Percentiles rank a stretch among this genome's conserved stretches.
Evolutionary conservation across 2,797 vertebrate genomes (phyloP).

Genomic region (Dicrostonyx torquatus): DNA sequence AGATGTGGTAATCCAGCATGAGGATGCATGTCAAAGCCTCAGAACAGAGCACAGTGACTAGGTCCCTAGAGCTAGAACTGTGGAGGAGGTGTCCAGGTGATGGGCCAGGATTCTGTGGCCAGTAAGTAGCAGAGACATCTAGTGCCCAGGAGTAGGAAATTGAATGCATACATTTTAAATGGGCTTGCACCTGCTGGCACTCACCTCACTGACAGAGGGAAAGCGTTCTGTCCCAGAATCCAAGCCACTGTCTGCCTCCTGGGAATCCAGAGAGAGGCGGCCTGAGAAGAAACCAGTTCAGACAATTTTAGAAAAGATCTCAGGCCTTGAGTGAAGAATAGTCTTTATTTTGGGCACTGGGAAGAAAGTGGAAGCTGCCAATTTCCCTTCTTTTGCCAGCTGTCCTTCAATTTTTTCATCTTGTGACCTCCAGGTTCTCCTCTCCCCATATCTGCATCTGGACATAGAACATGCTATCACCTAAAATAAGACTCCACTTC

Average conservation of each 20-base stretch:
- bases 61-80: not conserved
- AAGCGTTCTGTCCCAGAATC: slow-evolving; percentile 83
- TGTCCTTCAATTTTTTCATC: not conserved
- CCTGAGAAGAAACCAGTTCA: slow-evolving; percentile 83
- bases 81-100: rapidly evolving
- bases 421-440: too few relatives aligned
- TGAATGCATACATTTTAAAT: not conserved
- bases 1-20: not conserved
- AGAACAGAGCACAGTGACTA: not conserved
- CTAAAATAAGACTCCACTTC: not conserved
- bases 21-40: not conserved
- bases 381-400: not conserved
- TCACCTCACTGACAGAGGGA: slow-evolving; percentile 84
- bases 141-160: not conserved
- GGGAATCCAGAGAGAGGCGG: slow-evolving; percentile 89
- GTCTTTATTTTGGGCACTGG: not conserved
- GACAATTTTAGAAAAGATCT: not conserved
- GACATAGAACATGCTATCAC: not conserved
- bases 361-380: not conserved
- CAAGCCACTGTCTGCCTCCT: slow-evolving; percentile 92
- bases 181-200: not conserved
- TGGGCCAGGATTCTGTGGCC: not conserved
- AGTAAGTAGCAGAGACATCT: not conserved
- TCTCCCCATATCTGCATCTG: not conserved
- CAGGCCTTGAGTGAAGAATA: not conserved